Evolutionary conservation across 2,797 vertebrate genomes (phyloP), one percentile per base, ranked within the genome.

Genomic region (Iguana delicatissima): DNA sequence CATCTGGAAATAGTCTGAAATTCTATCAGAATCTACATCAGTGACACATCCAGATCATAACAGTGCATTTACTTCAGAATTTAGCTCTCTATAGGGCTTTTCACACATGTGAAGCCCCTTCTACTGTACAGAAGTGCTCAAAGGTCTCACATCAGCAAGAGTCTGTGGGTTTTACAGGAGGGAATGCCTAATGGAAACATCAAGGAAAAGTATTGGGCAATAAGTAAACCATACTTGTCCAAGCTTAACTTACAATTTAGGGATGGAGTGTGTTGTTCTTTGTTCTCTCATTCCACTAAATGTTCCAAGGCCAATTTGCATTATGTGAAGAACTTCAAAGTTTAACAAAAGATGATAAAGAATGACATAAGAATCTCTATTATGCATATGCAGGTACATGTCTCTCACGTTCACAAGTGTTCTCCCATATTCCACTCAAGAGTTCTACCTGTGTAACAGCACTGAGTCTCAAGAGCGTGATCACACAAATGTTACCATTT

Each of bases 331-430:
- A 74, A 82, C 80, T 62, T 26, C 57, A 32, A 91, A 95, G 92
- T 96, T 94, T 93, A 95, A 95, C 94, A 92, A 93, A 94, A 91
- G 90, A 94, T 93, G 32, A n/a, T 93, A 91, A 77, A 84, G 80
- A 94, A 94, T 62, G 92, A 74, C 67, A 42, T 76, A 59, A 80
- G 35, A 94, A 93, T 94, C 88, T 91, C 92, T 22, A 77, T 85
- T 92, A 85, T 67, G 90, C 57, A 93, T 79, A 89, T 89, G 93
- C 9, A 91, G 92, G 91, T 94, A 95, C 73, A 94, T 26, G 87
- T 86, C 93, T 91, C 93, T 93, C 88, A 0, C 76, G 79, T 82
- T 94, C 90, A 92, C 93, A 86, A 94, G 93, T 62, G 77, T 93
- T 94, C 93, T 94, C 90, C 95, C 95, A 92, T 94, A 94, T 16